phyloP scores from a whole-genome alignment of 2,888 invertebrate genomes.

The Drosophila yooni region DNA sequence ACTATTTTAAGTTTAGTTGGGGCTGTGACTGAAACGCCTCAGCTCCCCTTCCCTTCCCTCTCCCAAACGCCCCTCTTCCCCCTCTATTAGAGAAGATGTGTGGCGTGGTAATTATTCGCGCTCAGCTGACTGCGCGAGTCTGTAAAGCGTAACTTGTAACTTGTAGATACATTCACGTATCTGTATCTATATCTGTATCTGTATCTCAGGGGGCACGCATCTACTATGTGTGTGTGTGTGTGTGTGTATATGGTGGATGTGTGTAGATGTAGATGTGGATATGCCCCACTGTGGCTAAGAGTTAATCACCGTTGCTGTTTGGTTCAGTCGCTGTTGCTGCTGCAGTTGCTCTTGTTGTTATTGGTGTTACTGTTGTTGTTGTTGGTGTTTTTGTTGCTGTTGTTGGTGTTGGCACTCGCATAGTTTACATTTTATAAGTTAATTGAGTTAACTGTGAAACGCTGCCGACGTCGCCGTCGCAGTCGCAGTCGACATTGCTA shows the following conservation, averaged over 20 bases:
- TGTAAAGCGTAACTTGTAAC: conserved; percentile 80
- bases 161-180: conserved; percentile 74
- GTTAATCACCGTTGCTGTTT: conserved; percentile 81
- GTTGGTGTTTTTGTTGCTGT: conserved; percentile 17
- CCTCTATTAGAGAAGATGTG: conserved; percentile 20
- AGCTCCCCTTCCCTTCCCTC: neutral
- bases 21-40: conserved; percentile 65
- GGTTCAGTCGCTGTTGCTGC: conserved; percentile 42
- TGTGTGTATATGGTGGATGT: conserved; percentile 44
- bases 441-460: conserved; percentile 83
- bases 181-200: conserved; percentile 65
- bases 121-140: conserved; percentile 81
- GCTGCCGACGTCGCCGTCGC: conserved; percentile 30
- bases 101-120: conserved; percentile 82
- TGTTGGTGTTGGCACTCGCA: conserved; percentile 60
- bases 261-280: conserved; percentile 8
- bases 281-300: conserved; percentile 62
- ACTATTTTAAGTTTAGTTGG: conserved; percentile 54
- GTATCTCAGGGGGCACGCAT: conserved; percentile 63
- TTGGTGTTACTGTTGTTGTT: neutral
- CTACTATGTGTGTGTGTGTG: conserved; percentile 41
- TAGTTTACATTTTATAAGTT: conserved; percentile 80
- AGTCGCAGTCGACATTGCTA: conserved; percentile 3
- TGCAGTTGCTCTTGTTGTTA: conserved; percentile 41
- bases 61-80: neutral